Evolutionary conservation across 2,113 vertebrate species (phyloP).

Genomic region (Vanacampus margaritifer): DNA sequence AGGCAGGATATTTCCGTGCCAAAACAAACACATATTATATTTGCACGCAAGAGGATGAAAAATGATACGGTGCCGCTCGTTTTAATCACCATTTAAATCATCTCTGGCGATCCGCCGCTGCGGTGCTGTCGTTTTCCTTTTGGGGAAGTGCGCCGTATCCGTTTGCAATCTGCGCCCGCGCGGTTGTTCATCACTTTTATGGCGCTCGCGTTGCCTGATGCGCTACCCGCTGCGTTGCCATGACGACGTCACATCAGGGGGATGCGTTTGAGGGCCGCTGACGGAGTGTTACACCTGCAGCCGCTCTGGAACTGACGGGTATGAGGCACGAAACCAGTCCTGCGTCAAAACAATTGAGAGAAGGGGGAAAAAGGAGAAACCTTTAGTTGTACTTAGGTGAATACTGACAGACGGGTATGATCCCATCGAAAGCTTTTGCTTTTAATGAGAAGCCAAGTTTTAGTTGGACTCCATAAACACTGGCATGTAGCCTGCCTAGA

Average conservation of each 20-base stretch:
- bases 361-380: neutral
- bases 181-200: conserved; percentile 25
- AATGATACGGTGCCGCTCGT: neutral
- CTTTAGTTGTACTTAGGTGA: too few species aligned
- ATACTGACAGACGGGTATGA: neutral
- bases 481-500: too few species aligned
- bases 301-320: conserved; percentile 15
- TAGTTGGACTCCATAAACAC: too few species aligned
- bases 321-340: neutral
- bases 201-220: conserved; percentile 23
- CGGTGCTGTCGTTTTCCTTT: neutral
- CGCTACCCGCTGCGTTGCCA: conserved; percentile 36
- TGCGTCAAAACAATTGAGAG: neutral
- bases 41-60: neutral
- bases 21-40: conserved; percentile 6
- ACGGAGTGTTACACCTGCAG: conserved; percentile 27
- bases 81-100: conserved; percentile 24
- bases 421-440: too few species aligned
- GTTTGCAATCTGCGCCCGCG: conserved; percentile 27
- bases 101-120: conserved; percentile 9
- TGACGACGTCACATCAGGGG: conserved; percentile 34
- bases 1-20: neutral
- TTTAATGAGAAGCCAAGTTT: too few species aligned
- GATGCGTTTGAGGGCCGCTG: conserved; percentile 36
- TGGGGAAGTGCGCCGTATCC: conserved; percentile 16